Conservation (phyloP, 2,797 vertebrate genomes). For the Chaunax sp. region DNA sequence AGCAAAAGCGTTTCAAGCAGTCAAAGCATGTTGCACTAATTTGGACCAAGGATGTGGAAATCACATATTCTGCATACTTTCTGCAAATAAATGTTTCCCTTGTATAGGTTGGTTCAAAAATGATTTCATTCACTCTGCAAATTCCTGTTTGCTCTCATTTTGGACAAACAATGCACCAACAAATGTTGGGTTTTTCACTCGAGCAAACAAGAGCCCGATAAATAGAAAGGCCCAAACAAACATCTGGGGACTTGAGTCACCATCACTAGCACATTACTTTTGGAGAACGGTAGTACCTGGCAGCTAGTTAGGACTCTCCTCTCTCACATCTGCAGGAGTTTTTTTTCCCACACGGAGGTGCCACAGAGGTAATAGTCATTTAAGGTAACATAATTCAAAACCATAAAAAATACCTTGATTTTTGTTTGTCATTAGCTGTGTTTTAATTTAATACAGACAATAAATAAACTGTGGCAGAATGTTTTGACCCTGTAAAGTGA, state of each 20-base stretch:
- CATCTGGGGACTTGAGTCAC: constrained; percentile 28
- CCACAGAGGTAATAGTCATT: constrained; percentile 12
- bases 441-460: constrained; percentile 32
- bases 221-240: constrained; percentile 26
- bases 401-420: constrained; percentile 21
- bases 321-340: constrained; percentile 11
- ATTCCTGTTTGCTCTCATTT: constrained; percentile 53
- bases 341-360: constrained; percentile 4
- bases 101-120: constrained; percentile 20
- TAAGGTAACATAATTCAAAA: constrained; percentile 19
- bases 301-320: constrained; percentile 7
- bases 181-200: constrained; percentile 31
- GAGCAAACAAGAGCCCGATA: constrained; percentile 16
- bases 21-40: constrained; percentile 57
- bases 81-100: constrained; percentile 41
- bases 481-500: constrained; percentile 10
- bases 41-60: constrained; percentile 53
- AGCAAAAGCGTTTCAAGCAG: constrained; percentile 68
- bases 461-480: too few species aligned
- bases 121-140: constrained; percentile 26
- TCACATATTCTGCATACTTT: constrained; percentile 31
- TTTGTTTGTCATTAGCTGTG: too few species aligned
- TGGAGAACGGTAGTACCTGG: constrained; percentile 26
- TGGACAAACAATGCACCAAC: constrained; percentile 39
- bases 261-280: not conserved